These are phyloP conservation scores for Drosophila longiperda DNA, from an alignment of 2,888 invertebrate species.

Conservation along the genomic window DNA sequence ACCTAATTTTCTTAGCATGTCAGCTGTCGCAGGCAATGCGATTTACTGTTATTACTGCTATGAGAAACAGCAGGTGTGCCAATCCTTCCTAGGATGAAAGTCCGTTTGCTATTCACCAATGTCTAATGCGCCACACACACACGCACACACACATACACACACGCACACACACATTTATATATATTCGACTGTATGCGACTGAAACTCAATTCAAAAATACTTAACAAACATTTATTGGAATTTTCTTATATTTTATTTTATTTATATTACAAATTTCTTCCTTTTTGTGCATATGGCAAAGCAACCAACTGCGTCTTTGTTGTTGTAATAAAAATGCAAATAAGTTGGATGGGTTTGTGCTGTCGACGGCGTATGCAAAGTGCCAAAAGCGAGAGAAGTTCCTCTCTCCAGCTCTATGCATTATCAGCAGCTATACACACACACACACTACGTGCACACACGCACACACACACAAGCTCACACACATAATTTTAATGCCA, in stretches of 20 bases:
- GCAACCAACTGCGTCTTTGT: slow-evolving; percentile 56
- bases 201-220: slow-evolving; percentile 78
- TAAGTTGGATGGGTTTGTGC: slow-evolving; percentile 71
- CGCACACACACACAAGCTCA: slow-evolving; percentile 58
- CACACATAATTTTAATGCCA: slow-evolving; percentile 79
- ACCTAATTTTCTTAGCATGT: slow-evolving; percentile 23
- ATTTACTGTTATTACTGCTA: slow-evolving; percentile 52
- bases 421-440: slow-evolving; percentile 35
- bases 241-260: slow-evolving; percentile 47
- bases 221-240: slow-evolving; percentile 80
- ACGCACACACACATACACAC: background rate
- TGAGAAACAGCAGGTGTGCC: slow-evolving; percentile 74
- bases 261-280: slow-evolving; percentile 20
- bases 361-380: slow-evolving; percentile 69
- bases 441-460: slow-evolving; percentile 32
- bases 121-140: slow-evolving; percentile 48
- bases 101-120: slow-evolving; percentile 50
- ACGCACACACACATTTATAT: background rate
- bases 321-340: slow-evolving; percentile 80
- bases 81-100: slow-evolving; percentile 49
- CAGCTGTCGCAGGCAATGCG: slow-evolving; percentile 59
- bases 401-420: slow-evolving; percentile 1
- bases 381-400: slow-evolving; percentile 69
- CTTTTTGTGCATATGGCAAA: slow-evolving; percentile 47
- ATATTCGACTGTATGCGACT: slow-evolving; percentile 35